Evolutionary conservation across 1,140 invertebrate species (phyloP).

Genomic region (Drosophila fuyamai): DNA sequence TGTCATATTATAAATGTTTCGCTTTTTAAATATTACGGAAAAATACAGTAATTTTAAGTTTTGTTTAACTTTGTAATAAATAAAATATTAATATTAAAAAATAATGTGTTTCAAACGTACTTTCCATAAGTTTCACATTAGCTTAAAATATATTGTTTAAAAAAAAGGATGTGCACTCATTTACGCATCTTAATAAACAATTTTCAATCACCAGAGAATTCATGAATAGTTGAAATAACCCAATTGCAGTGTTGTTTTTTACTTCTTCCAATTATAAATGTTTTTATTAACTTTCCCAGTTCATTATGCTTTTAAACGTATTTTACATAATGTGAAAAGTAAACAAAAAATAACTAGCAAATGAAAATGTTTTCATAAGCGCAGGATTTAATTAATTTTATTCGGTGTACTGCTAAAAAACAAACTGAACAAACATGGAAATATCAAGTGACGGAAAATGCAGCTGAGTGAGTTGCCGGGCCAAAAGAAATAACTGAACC

Average conservation of each 20-base stretch:
- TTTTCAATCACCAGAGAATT: not conserved
- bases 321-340: constrained; percentile 22
- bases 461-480: constrained; percentile 5
- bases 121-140: no score
- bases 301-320: constrained; percentile 17
- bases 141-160: no score
- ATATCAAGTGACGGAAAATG: constrained; percentile 20
- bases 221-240: not conserved
- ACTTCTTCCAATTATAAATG: constrained; percentile 5
- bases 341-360: constrained; percentile 24
- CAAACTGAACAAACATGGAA: constrained; percentile 23
- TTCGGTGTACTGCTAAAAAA: constrained; percentile 11
- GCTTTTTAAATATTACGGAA: no score
- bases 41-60: no score
- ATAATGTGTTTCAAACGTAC: no score
- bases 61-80: no score
- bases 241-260: not conserved
- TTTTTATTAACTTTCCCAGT: constrained; percentile 17
- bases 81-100: no score
- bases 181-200: not conserved
- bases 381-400: constrained; percentile 41
- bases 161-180: no score
- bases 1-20: not conserved
- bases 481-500: constrained; percentile 16
- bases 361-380: constrained; percentile 41